Base-by-base conservation (phyloP, 2,797 vertebrate species). In the Cichlasoma orientale region DNA sequence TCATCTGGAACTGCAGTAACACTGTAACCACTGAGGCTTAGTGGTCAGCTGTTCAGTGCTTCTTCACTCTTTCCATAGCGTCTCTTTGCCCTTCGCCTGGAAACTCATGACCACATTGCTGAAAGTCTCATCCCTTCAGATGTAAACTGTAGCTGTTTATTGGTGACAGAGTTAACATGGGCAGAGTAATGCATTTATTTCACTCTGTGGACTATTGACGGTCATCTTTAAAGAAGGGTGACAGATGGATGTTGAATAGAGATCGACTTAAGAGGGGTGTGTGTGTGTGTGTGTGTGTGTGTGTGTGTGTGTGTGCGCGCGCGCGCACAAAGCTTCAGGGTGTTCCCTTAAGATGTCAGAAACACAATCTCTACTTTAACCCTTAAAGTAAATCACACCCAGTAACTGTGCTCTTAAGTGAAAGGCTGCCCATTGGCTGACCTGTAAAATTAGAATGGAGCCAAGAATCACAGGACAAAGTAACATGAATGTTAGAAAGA, bases 181-280 rank as follows among this genome's bases (percentile, higher is more conserved):
- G 80, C 69, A 57, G 33, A 73, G 55, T 70, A 78, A 83, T 85
- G 73, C 78, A 79, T 89, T 78, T 53, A 75, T 76, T 85, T 86
- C 72, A 59, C 83, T 73, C 61, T 61, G 58, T 13, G 18, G 53
- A 83, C 80, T 57, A 72, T 75, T 83, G 82, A 56, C 50, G 6
- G 61, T 70, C 74, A 77, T 83, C 56, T 71, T 80, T 44, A 74
- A 73, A 83, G 53, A 82, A 56, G 63, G 81, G 80, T 78, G 78
- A 91, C 82, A 72, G 82, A 89, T 87, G 77, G 86, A 82, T 85
- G 77, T 77, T 80, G 74, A 82, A 70, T 50, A 27, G 59, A 47
- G 75, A 85, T 80, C 23, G 25, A 82, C 63, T 61, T 52, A 29
- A 56, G 44, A 79, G 59, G 33, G 41, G 44, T 55, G 33, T 61